A percentile compares a stretch with the other conserved stretches of the same genome.
Conservation (phyloP, 2,113 vertebrate genomes). For the Lamprotornis superbus region DNA sequence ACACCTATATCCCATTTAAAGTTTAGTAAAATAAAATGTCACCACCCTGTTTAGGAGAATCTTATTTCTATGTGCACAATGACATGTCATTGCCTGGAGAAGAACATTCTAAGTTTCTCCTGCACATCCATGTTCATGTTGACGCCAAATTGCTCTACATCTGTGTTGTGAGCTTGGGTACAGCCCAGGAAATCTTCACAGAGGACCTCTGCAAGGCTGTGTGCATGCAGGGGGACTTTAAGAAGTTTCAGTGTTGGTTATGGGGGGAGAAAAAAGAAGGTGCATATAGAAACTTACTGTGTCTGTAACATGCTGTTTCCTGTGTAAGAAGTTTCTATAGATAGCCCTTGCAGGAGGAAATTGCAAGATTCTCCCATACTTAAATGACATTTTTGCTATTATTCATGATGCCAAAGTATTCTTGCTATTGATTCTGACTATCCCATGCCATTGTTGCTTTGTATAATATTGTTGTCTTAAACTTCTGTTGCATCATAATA, state of each 20-base stretch:
- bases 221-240: not conserved
- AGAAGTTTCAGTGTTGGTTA: not conserved
- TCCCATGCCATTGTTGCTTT: not conserved
- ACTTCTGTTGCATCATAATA: not conserved
- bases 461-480: not conserved
- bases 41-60: not conserved
- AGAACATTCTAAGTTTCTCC: not conserved
- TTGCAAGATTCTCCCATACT: not conserved
- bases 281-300: not conserved
- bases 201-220: not conserved
- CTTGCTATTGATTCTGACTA: not conserved
- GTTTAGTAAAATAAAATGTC: not conserved
- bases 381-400: not conserved
- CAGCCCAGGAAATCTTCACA: not conserved
- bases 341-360: not conserved
- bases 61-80: not conserved
- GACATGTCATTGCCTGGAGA: not conserved
- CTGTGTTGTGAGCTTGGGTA: not conserved
- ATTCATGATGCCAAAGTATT: not conserved
- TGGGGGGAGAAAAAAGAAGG: accelerated
- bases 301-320: not conserved
- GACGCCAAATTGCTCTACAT: not conserved
- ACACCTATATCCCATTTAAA: not conserved
- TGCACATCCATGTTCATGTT: not conserved
- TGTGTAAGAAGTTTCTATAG: not conserved